Evolutionary conservation across 2,113 vertebrate species (phyloP), one percentile per base, ranked within the genome.

Genomic region (Fregetta grallaria): DNA sequence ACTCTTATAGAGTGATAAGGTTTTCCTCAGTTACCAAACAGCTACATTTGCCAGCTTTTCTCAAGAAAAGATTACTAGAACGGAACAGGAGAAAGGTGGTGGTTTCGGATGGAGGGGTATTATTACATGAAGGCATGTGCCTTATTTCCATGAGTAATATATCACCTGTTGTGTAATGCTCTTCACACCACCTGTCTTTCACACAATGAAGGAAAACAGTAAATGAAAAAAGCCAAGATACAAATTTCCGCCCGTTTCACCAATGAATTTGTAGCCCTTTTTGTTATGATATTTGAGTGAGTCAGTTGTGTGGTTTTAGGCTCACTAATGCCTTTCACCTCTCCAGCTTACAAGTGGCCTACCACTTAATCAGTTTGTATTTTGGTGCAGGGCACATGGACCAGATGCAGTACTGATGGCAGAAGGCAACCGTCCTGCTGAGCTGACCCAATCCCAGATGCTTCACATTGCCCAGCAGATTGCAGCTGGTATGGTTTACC

Each of bases 391-490:
- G 98, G 99, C 99, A 23, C 99, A 99, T 3, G 99, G 99, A 83
- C 99, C 99, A 5, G 99, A 99, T 73, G 99, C 99, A 2, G 99
- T 99, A 88, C 97, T 99, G 93, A 99, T 99, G 99, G 98, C 99
- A 19, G 99, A 99, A 85, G 99, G 98, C 70, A 99, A 98, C 87
- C 98, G 98, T 45, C 99, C 98, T 10, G 98, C 98, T 32, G 99
- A 99, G 98, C 97, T 99, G 97, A 99, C 99, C 4, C 99, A 99
- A 62, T 99, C 99, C 16, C 99, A 99, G 98, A 99, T 99, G 99
- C 97, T 99, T 82, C 98, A 99, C 92, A 99, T 99, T 45, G 99
- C 99, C 20, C 99, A 99, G 97, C 99, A 99, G 97, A 99, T 99
- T 78, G 99, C 99, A 8, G 99, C 99, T 13, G 99, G 99, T 72